Base-by-base conservation (phyloP, 2,888 invertebrate species). In the Muschampia plurimacula region DNA sequence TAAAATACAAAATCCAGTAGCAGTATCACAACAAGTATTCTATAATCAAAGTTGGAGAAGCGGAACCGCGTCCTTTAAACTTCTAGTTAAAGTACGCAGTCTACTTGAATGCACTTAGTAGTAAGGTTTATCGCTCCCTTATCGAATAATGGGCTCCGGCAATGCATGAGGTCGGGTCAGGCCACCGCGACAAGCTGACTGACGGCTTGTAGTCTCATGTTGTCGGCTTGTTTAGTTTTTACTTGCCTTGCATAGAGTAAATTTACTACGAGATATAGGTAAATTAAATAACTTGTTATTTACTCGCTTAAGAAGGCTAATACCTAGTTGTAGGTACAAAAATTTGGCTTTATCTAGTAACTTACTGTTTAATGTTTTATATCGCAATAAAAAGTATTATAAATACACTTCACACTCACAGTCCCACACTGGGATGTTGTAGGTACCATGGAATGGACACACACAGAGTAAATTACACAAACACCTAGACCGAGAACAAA, bases 41-140 rank as follows among this genome's bases (percentile, higher is more conserved):
- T 22, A 22, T 39, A 39, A 4, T 39, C 39, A 4, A 39, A 39
- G 4, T 39, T 39, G 46, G 12, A 32, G 2, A 36, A 32, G 59
- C 59, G 8, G 15, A 55, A 22, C 32, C 36, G 13, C 55, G 22
- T 59, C 12, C 57, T 13, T 15, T 9, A 62, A 39, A n/a, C 62
- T 41, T 15, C 15, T 62, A 36, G 62, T 36, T 59, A 36, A 60
- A 62, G 62, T 39, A 28, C 28, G 41, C 44, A 22, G 12, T 57
- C 57, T 44, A 13, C 52, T 55, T 44, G 15, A 59, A 67, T 59
- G 67, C 59, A 32, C 41, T 67, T 67, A 13, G 55, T 67, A 57
- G 41, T 67, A 59, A 67, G 41, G 57, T 67, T 67, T 67, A 59
- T 67, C 41, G 67, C 39, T 67, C 67, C 44, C 67, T 59, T 67